These are phyloP conservation scores for Sturmia bella DNA, from an alignment of 2,888 invertebrate species.

Conservation along the genomic window DNA sequence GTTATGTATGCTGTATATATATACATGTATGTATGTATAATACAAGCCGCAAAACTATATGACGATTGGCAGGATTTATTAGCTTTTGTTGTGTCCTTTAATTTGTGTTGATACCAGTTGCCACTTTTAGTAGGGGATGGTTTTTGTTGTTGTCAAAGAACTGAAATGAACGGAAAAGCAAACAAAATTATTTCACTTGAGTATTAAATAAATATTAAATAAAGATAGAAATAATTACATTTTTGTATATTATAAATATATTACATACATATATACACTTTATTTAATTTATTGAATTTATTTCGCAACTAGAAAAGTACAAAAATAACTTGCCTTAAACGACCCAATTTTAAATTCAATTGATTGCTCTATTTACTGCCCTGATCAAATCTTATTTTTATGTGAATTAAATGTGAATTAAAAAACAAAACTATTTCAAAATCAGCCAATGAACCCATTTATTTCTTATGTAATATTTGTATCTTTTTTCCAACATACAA, in stretches of 20 bases:
- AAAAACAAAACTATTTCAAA: constrained; percentile 48
- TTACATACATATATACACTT: too few species aligned
- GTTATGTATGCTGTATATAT: not conserved
- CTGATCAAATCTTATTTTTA: too few species aligned
- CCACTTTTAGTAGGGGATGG: constrained; percentile 40
- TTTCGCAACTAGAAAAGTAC: too few species aligned
- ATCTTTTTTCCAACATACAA: constrained; percentile 15
- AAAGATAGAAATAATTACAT: not conserved
- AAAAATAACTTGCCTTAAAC: too few species aligned
- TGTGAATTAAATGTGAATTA: not conserved
- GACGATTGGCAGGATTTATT: constrained; percentile 67
- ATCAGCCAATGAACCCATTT: constrained; percentile 59
- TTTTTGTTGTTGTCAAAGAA: not conserved
- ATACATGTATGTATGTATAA: constrained; percentile 23
- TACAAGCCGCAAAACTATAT: constrained; percentile 61
- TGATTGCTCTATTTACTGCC: too few species aligned
- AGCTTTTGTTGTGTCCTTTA: constrained; percentile 45
- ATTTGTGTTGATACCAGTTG: constrained; percentile 13
- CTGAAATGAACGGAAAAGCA: constrained; percentile 47
- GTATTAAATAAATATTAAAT: too few species aligned
- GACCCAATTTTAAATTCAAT: too few species aligned
- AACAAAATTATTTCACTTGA: too few species aligned
- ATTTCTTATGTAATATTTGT: constrained; percentile 47
- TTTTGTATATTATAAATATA: not conserved
- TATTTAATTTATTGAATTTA: not conserved